Base-by-base conservation (phyloP, 2,888 invertebrate genomes). In the Chromoteleia sp. region DNA sequence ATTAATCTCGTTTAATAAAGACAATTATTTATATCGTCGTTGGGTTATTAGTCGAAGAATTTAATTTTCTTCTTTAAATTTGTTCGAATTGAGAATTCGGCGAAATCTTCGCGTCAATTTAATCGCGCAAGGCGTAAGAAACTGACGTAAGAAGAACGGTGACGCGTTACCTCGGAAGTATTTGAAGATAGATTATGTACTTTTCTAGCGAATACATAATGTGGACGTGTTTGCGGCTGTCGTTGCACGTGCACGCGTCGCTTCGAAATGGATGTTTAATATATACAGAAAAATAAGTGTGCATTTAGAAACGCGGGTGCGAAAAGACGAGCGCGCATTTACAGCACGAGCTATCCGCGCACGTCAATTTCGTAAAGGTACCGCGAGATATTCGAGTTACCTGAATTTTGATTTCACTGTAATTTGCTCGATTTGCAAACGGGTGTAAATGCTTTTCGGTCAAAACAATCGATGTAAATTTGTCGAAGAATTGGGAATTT, bases 141-240 rank as follows among this genome's bases (percentile, higher is more conserved):
- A 54, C 12, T 14, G 33, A 33, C 33, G 10, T 2, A 4, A 17
- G 39, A 56, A 56, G 39, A 39, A 14, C 0, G n/a, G 14, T n/a
- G 30, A n/a, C n/a, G n/a, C n/a, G n/a, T n/a, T 3, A 21, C 39
- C 33, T 21, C 30, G 67, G 68, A 68, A 68, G 19, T 68, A 43
- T 33, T 68, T 19, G 54, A 68, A 68, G 68, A 68, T 56, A 68
- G 68, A 68, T 68, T 68, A 52, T 67, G 43, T 43, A 43, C 54
- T 68, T 54, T 68, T 56, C 56, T 25, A 45, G 56, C 30, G 56
- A 68, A 56, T 68, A 25, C 68, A 45, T 68, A 68, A 68, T 58
- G 56, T 36, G 58, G 36, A 6, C 45, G 33, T 21, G 19, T 68
- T 56, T 45, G 29, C 17, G 15, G 25, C 19, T 30, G 14, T 50